Base-by-base conservation (phyloP, 2,888 invertebrate species). In the Leptarthrus brevirostris region DNA sequence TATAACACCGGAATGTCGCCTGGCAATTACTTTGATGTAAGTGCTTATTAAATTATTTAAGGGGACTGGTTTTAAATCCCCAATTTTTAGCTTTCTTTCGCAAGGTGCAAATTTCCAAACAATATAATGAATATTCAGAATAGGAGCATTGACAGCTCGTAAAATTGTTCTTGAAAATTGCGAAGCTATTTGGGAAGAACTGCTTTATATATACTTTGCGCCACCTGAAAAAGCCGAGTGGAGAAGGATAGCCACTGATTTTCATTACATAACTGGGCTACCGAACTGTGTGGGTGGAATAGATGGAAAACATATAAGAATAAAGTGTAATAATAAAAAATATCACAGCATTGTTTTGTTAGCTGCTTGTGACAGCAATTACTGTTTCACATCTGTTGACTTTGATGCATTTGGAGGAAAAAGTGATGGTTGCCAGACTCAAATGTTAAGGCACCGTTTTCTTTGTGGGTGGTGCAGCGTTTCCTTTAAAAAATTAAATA, bases 271-370 rank as follows among this genome's bases (percentile, higher is more conserved):
- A 10, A 16, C 6, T 49, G 18, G 49, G 6, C 49, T 49, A 49
- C 16, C 16, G 49, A 16, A 49, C 16, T 49, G 49, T 10, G 18
- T 49, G 20, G 49, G 49, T 6, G 49, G 16, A 16, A 49, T 49
- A 49, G 14, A 49, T 49, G 49, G 49, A 5, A 49, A 49, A 49
- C 18, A 49, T n/a, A 49, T 49, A 18, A 16, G 49, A 49, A 49
- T 49, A 16, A 49, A 49, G 20, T 49, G 49, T 16, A 49, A 49
- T 16, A 16, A 49, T 10, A 49, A 49, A 49, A 16, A 49, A 49
- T 49, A 49, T 49, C 49, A 49, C 20, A 18, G 49, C 18, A 18
- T 49, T 49, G 40, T 12, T 12, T 40, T 40, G 10, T 40, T 40
- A 49, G 49, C 49, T 18, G 49, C 10, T 3, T 49, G 18, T n/a